Conservation (phyloP, 2,797 vertebrate species). For the Pipistrellus pygmaeus region DNA sequence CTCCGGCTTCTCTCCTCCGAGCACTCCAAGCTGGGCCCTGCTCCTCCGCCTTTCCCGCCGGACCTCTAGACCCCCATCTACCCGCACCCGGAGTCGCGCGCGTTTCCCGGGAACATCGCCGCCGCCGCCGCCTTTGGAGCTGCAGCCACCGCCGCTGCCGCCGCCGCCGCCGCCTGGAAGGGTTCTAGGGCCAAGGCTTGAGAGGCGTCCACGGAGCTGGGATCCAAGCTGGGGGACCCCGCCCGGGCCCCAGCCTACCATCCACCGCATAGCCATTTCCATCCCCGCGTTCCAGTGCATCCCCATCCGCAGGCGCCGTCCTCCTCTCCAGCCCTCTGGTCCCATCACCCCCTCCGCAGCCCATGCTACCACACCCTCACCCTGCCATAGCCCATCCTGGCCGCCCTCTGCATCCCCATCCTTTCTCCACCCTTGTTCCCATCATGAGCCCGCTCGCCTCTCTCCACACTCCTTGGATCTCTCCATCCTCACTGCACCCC, state of each 20-base stretch:
- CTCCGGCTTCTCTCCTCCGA: background rate
- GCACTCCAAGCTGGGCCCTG: background rate
- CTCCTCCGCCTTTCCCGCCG: background rate
- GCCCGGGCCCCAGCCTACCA: background rate
- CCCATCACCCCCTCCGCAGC: background rate
- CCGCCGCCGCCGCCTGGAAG: background rate
- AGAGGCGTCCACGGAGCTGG: background rate
- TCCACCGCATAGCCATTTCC: background rate
- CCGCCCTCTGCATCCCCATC: background rate
- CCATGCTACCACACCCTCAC: too few species aligned
- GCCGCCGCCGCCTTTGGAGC: background rate
- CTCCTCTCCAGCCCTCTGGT: background rate
- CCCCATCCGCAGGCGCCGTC: background rate
- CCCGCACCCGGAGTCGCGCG: background rate
- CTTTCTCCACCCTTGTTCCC: background rate
- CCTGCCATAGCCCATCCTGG: background rate
- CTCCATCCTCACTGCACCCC: background rate
- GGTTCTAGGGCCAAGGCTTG: background rate
- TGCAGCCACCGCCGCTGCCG: background rate
- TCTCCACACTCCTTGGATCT: rapidly evolving
- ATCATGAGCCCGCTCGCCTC: rapidly evolving
- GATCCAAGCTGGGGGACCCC: background rate
- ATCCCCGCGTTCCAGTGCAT: background rate
- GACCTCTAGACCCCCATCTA: background rate
- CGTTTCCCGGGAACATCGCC: background rate